Base-by-base conservation (phyloP, 2,888 invertebrate species). In the Apomyelois bistriatella region DNA sequence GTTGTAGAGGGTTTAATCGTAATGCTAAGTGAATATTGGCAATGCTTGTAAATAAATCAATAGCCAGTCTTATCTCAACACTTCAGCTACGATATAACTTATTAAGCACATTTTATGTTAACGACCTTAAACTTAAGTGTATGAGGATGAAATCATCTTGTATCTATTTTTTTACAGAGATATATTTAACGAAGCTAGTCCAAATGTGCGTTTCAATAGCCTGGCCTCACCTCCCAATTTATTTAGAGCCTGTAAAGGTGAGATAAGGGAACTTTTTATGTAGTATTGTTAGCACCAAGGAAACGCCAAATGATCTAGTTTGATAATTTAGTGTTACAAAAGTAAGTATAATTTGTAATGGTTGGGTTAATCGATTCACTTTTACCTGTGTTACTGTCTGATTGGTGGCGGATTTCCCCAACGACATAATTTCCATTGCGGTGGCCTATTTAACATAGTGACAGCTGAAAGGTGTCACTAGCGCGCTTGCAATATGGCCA, bases 231-330 rank as follows among this genome's bases (percentile, higher is more conserved):
- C 28, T 15, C 32, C 7, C 46, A 46, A 46, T 46, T 46, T 30
- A 6, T 43, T 32, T 32, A 30, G 40, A 32, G 9, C 32, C 46
- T 46, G 46, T 32, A 6, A 46, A 46, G 32, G 32, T 46, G 10
- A 46, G 46, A 46, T 46, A 46, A 46, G 46, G 9, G 15, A 46
- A 46, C 32, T 43, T 28, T 43, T 28, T 17, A 41, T 8, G n/a
- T 28, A 28, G 8, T 43, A 12, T 43, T 43, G 6, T 7, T n/a
- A 38, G 13, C 3, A 22, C 22, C 5, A 22, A 22, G 22, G 22
- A 22, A 22, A 22, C 22, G 22, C 5, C 22, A 22, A 22, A 2
- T 5, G 22, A 22, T 22, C 5, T 5, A 22, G 3, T 22, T 22
- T 22, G 22, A 22, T 22, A 22, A 22, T 22, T 22, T 22, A 22